These are phyloP conservation scores for Tiliacea aurago DNA, from an alignment of 2,888 invertebrate species.

Conservation along the genomic window DNA sequence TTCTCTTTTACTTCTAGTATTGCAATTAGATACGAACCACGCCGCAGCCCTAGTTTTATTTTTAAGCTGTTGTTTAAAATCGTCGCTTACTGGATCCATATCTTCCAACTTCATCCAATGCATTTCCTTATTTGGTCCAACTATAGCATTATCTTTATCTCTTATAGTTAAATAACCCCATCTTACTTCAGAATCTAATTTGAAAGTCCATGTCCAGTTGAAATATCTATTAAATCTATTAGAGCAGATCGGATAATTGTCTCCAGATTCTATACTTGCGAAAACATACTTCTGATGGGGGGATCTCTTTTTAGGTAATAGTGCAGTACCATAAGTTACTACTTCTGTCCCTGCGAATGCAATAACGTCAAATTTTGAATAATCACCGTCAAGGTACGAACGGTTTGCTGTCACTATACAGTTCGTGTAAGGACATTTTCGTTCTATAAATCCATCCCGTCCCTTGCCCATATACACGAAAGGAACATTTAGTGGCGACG, in stretches of 20 bases:
- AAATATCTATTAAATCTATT: conserved; percentile 73
- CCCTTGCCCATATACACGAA: conserved; percentile 74
- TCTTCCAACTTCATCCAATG: conserved; percentile 71
- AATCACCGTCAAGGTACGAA: conserved; percentile 66
- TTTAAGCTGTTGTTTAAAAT: conserved; percentile 68
- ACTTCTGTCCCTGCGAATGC: conserved; percentile 78
- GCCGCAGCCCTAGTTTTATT: conserved; percentile 70
- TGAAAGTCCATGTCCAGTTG: conserved; percentile 83
- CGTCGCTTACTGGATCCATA: conserved; percentile 72
- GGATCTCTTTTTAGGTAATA: conserved; percentile 68
- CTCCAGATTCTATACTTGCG: conserved; percentile 77
- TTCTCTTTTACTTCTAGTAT: conserved; percentile 60
- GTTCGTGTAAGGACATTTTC: conserved; percentile 77
- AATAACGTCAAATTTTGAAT: conserved; percentile 78
- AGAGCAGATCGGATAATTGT: conserved; percentile 73
- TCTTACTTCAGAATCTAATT: conserved; percentile 76
- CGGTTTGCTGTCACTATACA: conserved; percentile 79
- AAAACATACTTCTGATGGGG: conserved; percentile 79
- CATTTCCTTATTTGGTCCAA: conserved; percentile 76
- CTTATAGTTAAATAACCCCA: conserved; percentile 75
- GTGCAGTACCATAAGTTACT: conserved; percentile 5
- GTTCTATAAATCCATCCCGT: conserved; percentile 70
- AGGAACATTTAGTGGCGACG: conserved; percentile 68
- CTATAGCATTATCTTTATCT: conserved; percentile 65
- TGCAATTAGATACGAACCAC: conserved; percentile 74